phyloP scores from a whole-genome alignment of 2,888 invertebrate species.

The Caradrina kadenii region DNA sequence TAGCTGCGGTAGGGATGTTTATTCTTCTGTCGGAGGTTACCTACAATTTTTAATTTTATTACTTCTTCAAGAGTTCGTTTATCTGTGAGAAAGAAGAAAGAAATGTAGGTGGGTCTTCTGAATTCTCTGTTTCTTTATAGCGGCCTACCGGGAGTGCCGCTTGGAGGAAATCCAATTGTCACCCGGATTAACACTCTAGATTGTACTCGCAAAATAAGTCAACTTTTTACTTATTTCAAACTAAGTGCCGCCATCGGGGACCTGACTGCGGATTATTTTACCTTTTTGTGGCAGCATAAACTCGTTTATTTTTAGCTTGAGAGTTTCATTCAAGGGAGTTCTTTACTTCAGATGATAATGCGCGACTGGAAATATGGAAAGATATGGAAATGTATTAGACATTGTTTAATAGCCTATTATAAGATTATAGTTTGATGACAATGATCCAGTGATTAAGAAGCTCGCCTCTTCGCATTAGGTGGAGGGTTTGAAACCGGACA shows the following conservation, averaged over 20 bases:
- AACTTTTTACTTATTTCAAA: conserved; percentile 58
- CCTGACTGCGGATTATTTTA: conserved; percentile 31
- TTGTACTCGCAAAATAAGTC: conserved; percentile 54
- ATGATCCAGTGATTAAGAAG: no score
- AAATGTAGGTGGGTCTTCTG: conserved; percentile 24
- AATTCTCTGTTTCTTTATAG: background rate
- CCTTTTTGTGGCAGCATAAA: conserved; percentile 12
- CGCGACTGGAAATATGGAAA: background rate
- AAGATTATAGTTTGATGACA: no score
- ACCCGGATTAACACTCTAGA: conserved; percentile 59
- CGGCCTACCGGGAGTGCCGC: conserved; percentile 18
- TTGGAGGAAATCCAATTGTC: conserved; percentile 61
- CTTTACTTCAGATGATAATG: background rate
- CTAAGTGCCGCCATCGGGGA: conserved; percentile 45
- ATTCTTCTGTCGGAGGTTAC: no score
- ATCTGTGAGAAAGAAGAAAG: no score
- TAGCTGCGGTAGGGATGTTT: no score
- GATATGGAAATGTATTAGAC: background rate
- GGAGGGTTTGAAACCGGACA: no score
- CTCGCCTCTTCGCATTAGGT: no score
- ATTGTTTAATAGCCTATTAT: no score
- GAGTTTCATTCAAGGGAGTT: background rate
- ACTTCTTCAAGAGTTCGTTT: no score
- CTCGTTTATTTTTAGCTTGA: conserved; percentile 3
- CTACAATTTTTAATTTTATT: no score